Percentiles rank a stretch among this genome's conserved stretches.
phyloP scores from a whole-genome alignment of 2,888 invertebrate genomes.

The Muschampia plurimacula region DNA sequence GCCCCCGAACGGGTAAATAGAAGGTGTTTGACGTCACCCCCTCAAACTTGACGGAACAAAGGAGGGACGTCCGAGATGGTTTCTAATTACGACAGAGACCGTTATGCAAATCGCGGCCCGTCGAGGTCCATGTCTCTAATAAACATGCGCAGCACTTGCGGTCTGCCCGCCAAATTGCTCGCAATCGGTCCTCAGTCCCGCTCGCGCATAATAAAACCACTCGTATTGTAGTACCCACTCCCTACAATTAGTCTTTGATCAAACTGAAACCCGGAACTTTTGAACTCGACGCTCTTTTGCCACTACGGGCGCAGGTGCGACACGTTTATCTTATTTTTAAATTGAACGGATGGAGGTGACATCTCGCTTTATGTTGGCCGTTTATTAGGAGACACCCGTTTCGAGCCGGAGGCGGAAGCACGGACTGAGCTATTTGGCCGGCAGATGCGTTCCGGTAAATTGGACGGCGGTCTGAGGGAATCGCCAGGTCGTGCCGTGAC shows the following conservation, averaged over 20 bases:
- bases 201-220: slow-evolving; percentile 56
- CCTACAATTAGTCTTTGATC: slow-evolving; percentile 72
- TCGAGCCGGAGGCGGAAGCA: slow-evolving; percentile 29
- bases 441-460: slow-evolving; percentile 70
- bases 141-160: slow-evolving; percentile 80
- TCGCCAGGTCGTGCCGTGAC: slow-evolving; percentile 71
- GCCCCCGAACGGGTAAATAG: slow-evolving; percentile 67
- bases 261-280: slow-evolving; percentile 52
- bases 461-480: slow-evolving; percentile 65
- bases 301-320: slow-evolving; percentile 15
- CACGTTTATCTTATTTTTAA: slow-evolving; percentile 29
- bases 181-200: slow-evolving; percentile 56
- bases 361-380: slow-evolving; percentile 39
- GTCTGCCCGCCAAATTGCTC: slow-evolving; percentile 78
- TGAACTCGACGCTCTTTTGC: slow-evolving; percentile 22
- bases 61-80: slow-evolving; percentile 78
- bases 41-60: slow-evolving; percentile 68
- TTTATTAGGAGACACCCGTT: slow-evolving; percentile 42
- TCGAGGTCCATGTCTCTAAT: slow-evolving; percentile 80
- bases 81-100: slow-evolving; percentile 84
- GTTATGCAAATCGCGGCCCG: slow-evolving; percentile 83
- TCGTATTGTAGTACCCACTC: slow-evolving; percentile 55
- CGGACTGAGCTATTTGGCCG: slow-evolving; percentile 62
- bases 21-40: slow-evolving; percentile 72
- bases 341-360: slow-evolving; percentile 30